Percentiles rank a stretch among this genome's conserved stretches.
These are phyloP conservation scores for Geotrypetes seraphini DNA, from an alignment of 2,797 vertebrate genomes.

Conservation along the genomic window DNA sequence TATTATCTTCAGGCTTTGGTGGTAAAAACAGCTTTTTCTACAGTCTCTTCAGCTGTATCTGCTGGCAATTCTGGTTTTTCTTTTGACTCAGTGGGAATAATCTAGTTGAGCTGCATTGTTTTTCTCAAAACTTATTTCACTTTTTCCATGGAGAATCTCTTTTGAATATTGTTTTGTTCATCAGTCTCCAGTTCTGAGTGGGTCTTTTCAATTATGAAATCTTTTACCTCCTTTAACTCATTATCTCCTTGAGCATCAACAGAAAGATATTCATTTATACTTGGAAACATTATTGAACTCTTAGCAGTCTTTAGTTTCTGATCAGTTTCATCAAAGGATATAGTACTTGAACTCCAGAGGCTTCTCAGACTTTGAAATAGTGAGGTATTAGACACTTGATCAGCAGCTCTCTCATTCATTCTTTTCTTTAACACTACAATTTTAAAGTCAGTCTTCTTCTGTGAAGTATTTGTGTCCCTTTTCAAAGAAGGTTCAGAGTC, in stretches of 20 bases:
- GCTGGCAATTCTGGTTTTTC: slow-evolving; percentile 5
- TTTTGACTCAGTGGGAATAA: slow-evolving; percentile 22
- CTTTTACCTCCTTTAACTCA: slow-evolving; percentile 21
- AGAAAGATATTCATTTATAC: slow-evolving; percentile 1
- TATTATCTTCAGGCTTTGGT: slow-evolving; percentile 23
- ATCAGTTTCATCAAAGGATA: slow-evolving; percentile 20
- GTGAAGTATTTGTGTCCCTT: slow-evolving; percentile 4
- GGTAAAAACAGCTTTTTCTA: slow-evolving; percentile 20
- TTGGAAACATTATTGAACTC: too few species aligned
- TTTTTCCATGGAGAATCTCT: slow-evolving; percentile 9
- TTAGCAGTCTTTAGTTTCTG: neutral
- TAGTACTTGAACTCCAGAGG: slow-evolving; percentile 70
- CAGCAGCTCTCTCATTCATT: slow-evolving; percentile 44
- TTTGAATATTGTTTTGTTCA: slow-evolving; percentile 32
- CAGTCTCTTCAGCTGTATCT: slow-evolving; percentile 19
- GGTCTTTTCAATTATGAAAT: neutral
- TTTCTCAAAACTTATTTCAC: slow-evolving; percentile 27
- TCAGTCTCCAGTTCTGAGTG: slow-evolving; percentile 25
- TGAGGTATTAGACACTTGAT: slow-evolving; percentile 43
- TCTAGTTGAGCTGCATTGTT: slow-evolving; percentile 21
- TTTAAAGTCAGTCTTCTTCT: slow-evolving; percentile 44
- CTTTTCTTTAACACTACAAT: slow-evolving; percentile 61
- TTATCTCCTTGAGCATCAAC: slow-evolving; percentile 13
- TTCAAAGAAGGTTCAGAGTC: slow-evolving; percentile 4
- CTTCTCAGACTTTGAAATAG: slow-evolving; percentile 74